These are phyloP conservation scores for Uloborus plumipes DNA, from an alignment of 2,888 invertebrate species.

Conservation along the genomic window DNA sequence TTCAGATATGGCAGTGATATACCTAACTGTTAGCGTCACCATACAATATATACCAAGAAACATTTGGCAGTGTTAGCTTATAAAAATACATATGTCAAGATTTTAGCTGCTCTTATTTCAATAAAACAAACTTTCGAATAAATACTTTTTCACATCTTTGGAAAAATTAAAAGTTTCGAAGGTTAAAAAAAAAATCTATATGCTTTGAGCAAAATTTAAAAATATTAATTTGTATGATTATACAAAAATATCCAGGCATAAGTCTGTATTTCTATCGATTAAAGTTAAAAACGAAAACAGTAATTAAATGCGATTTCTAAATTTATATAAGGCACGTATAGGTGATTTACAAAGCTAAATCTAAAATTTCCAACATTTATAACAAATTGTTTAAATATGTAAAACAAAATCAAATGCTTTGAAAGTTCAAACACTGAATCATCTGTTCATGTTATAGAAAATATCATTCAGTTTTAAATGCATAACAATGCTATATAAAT, in stretches of 20 bases:
- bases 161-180: neutral
- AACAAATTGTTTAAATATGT: neutral
- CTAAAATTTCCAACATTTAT: neutral
- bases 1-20: constrained; percentile 61
- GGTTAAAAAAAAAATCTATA: neutral
- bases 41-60: neutral
- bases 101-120: too few relatives aligned
- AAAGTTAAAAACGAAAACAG: too few relatives aligned
- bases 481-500: too few relatives aligned
- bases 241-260: constrained; percentile 34
- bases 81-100: constrained; percentile 15
- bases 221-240: constrained; percentile 50
- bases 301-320: too few relatives aligned
- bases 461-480: too few relatives aligned
- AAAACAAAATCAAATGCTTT: neutral
- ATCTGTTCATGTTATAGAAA: too few relatives aligned
- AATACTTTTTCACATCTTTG: constrained; percentile 4
- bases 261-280: too few relatives aligned
- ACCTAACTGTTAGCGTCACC: constrained; percentile 42
- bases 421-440: neutral
- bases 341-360: neutral
- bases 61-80: constrained; percentile 57
- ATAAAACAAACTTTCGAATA: constrained; percentile 9
- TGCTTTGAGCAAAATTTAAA: constrained; percentile 20
- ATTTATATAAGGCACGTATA: too few relatives aligned